These are phyloP conservation scores for Zoanthus sociatus DNA, from an alignment of 92 coral and sea anemone genomes.

Conservation along the genomic window DNA sequence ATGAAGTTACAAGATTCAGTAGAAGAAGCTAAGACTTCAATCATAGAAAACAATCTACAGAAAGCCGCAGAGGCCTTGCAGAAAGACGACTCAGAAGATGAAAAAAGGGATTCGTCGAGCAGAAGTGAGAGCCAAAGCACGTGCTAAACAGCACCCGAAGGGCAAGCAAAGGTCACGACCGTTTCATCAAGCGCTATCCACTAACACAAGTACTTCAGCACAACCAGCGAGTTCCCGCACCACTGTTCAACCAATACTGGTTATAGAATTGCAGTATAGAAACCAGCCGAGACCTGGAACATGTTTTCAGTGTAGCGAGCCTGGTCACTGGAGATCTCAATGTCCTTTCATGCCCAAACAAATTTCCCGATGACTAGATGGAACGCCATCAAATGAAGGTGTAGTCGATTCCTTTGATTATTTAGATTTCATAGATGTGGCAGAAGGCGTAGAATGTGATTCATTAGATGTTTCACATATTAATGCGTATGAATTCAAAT, in stretches of 20 bases:
- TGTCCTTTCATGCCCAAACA: background rate
- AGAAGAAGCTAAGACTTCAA: background rate
- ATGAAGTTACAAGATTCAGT: slow-evolving; percentile 11
- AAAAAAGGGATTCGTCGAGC: slow-evolving; percentile 51
- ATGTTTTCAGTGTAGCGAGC: slow-evolving; percentile 26
- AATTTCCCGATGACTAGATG: slow-evolving; percentile 18
- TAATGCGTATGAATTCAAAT: slow-evolving; percentile 4
- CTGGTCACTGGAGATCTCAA: slow-evolving; percentile 46
- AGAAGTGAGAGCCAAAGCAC: slow-evolving; percentile 48
- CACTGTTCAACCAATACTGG: background rate
- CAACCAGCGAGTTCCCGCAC: background rate
- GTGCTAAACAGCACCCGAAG: background rate
- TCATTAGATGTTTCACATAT: slow-evolving; percentile 6
- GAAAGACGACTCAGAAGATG: slow-evolving; percentile 43
- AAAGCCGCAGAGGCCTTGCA: slow-evolving; percentile 24
- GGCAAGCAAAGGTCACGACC: background rate
- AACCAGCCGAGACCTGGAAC: slow-evolving; percentile 23
- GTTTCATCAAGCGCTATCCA: background rate
- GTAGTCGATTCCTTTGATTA: slow-evolving; percentile 27
- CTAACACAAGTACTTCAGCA: background rate
- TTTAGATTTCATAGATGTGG: slow-evolving; percentile 7
- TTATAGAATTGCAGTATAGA: background rate
- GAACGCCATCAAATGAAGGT: background rate
- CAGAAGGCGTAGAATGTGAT: slow-evolving; percentile 7
- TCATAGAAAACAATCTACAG: background rate